Evolutionary conservation across 2,113 vertebrate species (phyloP), one percentile per base, ranked within the genome.

Genomic region (Gallinago media): DNA sequence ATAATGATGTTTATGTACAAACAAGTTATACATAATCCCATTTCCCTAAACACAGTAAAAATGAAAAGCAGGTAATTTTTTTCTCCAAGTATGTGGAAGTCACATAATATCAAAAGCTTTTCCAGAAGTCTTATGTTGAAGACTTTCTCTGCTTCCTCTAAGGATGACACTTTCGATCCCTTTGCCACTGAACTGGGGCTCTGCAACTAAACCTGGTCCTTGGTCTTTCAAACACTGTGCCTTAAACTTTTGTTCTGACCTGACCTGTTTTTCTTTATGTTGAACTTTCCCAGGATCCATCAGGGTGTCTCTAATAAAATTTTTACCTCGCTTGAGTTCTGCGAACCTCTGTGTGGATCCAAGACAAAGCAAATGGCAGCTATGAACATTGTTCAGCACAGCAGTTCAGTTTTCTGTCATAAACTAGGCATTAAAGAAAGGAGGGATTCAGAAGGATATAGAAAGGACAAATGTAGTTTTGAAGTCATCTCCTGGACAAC

Each of bases 381-480:
- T 54, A 42, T 2, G 4, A 84, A 32, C n/a, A 22, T n/a, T 44
- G 3, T 61, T 66, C 25, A 74, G 17, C 23, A 34, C 8, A 73
- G 15, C 7, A 72, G 22, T 61, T 88, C 12, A 2, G 11, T 82
- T 79, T 85, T 26, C 22, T 87, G 9, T 25, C 3, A 31, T 56
- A 67, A 86, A 74, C 19, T n/a, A 56, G 14, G 15, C 23, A 22
- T 46, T 83, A 18, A 8, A 14, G 9, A 79, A 74, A 47, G 9
- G 2, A 50, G 2, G 10, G 4, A 47, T 74, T 71, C 47, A 44
- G 34, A 31, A 81, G 5, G 4, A 49, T 54, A 20, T 5, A 52
- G 26, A 52, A 70, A 55, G 5, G 6, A 1, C 0, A 0, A 86
- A 44, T 19, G 3, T 26, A 29, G 23, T 42, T 80, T 55, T 73